These are phyloP conservation scores for Latrodectus hesperus DNA, from an alignment of 2,888 invertebrate species.

Conservation along the genomic window DNA sequence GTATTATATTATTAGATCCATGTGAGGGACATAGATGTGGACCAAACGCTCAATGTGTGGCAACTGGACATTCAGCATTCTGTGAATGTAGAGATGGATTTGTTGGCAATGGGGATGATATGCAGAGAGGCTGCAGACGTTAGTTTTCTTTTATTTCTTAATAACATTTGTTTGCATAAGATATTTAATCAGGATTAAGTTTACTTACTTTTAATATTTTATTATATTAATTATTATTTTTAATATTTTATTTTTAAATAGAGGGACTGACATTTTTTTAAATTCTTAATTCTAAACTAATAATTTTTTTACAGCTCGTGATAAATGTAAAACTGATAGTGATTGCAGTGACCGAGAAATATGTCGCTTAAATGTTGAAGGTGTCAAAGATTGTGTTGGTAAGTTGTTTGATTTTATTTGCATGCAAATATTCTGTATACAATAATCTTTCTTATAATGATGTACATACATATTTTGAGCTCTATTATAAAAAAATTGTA, in stretches of 20 bases:
- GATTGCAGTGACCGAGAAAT: slow-evolving; percentile 91
- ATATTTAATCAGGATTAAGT: neutral
- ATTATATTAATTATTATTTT: neutral
- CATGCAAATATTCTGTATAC: no score
- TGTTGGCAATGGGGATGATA: slow-evolving; percentile 86
- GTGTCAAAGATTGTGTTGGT: slow-evolving; percentile 70
- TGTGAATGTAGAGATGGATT: slow-evolving; percentile 89
- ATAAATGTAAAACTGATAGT: slow-evolving; percentile 86
- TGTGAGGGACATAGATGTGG: slow-evolving; percentile 82
- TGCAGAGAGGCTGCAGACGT: slow-evolving; percentile 82
- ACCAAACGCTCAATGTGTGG: slow-evolving; percentile 88
- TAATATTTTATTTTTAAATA: no score
- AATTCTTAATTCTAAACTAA: neutral
- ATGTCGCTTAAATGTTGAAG: slow-evolving; percentile 77
- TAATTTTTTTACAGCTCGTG: slow-evolving; percentile 80
- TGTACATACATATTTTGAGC: no score
- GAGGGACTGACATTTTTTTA: neutral
- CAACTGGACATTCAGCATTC: slow-evolving; percentile 90
- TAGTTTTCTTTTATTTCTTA: slow-evolving; percentile 18
- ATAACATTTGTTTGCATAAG: neutral
- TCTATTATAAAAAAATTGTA: no score
- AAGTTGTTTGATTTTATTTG: slow-evolving; percentile 12
- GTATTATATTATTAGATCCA: slow-evolving; percentile 56
- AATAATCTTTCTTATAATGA: no score
- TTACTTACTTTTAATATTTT: neutral